phyloP scores from a whole-genome alignment of 2,797 vertebrate genomes.

The Synaphobranchus kaupii region DNA sequence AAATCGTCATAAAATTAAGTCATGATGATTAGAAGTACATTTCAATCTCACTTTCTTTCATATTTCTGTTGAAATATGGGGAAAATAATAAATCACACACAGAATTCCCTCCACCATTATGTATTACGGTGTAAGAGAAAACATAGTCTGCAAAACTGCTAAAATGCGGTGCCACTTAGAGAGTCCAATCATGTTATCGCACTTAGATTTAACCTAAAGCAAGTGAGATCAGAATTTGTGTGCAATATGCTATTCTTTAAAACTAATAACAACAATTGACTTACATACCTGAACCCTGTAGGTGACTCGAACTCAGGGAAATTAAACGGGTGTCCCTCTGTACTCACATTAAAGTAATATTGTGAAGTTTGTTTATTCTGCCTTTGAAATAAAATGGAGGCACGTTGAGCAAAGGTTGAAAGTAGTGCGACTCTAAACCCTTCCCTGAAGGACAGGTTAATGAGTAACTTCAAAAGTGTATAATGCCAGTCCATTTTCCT shows the following conservation, averaged over 20 bases:
- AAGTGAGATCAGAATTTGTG: not conserved
- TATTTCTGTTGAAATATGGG: not conserved
- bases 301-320: slow-evolving; percentile 21
- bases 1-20: not conserved
- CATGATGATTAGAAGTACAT: not conserved
- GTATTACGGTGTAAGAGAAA: too few relatives aligned
- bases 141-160: not conserved
- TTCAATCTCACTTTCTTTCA: not conserved
- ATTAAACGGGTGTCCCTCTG: slow-evolving; percentile 19
- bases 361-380: slow-evolving; percentile 36
- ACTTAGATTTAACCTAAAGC: not conserved
- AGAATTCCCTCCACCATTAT: not conserved
- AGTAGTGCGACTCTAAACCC: slow-evolving; percentile 56
- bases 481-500: slow-evolving; percentile 54
- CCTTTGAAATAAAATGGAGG: slow-evolving; percentile 56
- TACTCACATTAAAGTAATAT: slow-evolving; percentile 42
- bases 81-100: not conserved
- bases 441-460: slow-evolving; percentile 69
- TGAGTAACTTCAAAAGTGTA: slow-evolving; percentile 65
- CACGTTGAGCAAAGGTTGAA: slow-evolving; percentile 72
- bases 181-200: not conserved
- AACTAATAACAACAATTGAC: not conserved
- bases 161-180: not conserved
- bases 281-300: slow-evolving; percentile 57
- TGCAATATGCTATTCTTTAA: not conserved